Evolutionary conservation across 2,888 invertebrate species (phyloP).

Genomic region (Drosophila algonquin): DNA sequence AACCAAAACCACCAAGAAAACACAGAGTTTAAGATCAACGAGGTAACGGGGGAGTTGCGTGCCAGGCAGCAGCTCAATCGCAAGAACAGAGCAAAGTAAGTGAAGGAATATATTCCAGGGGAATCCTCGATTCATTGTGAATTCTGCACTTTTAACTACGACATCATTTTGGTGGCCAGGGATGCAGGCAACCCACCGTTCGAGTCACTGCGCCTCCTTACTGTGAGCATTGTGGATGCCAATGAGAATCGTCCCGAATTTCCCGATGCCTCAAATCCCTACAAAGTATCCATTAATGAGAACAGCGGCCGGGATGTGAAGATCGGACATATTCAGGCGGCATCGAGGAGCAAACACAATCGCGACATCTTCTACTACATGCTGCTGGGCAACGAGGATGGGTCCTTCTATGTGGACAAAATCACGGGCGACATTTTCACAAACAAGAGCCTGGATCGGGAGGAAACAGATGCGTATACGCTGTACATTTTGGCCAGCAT

Average conservation of each 20-base stretch:
- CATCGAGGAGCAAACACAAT: slow-evolving; percentile 90
- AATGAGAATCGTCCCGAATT: slow-evolving; percentile 93
- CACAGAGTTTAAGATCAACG: slow-evolving; percentile 91
- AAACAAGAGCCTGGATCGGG: slow-evolving; percentile 91
- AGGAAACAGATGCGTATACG: slow-evolving; percentile 89
- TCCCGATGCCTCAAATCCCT: slow-evolving; percentile 86
- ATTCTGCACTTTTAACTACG: slow-evolving; percentile 69
- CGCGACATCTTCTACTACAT: slow-evolving; percentile 94
- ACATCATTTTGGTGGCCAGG: slow-evolving; percentile 91
- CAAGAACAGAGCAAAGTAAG: slow-evolving; percentile 87
- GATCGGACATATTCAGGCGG: slow-evolving; percentile 85
- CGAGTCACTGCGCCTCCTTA: slow-evolving; percentile 90
- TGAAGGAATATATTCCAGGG: background rate
- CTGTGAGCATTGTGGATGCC: slow-evolving; percentile 90
- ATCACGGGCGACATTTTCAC: slow-evolving; percentile 92
- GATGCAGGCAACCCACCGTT: slow-evolving; percentile 93
- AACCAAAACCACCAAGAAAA: slow-evolving; percentile 92
- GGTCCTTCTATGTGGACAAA: slow-evolving; percentile 91
- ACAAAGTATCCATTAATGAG: slow-evolving; percentile 89
- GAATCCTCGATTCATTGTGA: background rate
- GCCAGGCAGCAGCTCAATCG: slow-evolving; percentile 92
- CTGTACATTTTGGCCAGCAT: slow-evolving; percentile 93
- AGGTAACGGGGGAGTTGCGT: slow-evolving; percentile 91
- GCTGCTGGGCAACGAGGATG: slow-evolving; percentile 90
- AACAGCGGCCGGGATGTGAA: slow-evolving; percentile 87